Conservation (phyloP, 2,113 vertebrate species). For the Heloderma charlesbogerti region DNA sequence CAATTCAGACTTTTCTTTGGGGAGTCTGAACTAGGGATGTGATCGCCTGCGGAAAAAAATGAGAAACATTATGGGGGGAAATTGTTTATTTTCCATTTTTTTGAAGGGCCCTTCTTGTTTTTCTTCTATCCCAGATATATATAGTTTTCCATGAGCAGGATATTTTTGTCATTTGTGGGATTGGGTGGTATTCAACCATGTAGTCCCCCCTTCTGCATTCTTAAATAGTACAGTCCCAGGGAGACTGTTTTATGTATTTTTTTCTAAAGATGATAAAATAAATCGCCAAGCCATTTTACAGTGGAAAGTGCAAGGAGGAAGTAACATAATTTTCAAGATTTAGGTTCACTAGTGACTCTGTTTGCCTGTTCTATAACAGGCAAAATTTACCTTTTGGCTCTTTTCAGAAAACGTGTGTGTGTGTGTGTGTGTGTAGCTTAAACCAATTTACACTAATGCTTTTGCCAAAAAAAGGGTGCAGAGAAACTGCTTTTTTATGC, state of each 20-base stretch:
- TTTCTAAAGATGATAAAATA: background rate
- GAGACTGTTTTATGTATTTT: background rate
- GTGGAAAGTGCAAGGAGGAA: background rate
- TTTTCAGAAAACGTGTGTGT: slow-evolving; percentile 20
- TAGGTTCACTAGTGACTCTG: background rate
- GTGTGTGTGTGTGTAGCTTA: slow-evolving; percentile 33
- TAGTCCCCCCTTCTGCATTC: background rate
- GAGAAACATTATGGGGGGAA: too few relatives aligned
- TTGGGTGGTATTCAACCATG: background rate
- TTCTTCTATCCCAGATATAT: background rate
- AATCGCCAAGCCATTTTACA: background rate
- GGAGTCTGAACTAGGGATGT: background rate
- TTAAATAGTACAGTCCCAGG: background rate
- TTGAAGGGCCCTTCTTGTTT: background rate
- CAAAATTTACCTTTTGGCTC: slow-evolving; percentile 48
- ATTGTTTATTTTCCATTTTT: too few relatives aligned
- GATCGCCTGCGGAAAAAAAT: too few relatives aligned
- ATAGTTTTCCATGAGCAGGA: background rate
- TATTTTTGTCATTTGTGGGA: background rate
- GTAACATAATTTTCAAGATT: background rate
- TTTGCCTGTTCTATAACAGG: background rate
- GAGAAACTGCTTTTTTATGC: background rate
- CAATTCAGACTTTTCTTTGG: background rate
- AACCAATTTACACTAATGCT: slow-evolving; percentile 39
- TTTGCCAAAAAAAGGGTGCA: slow-evolving; percentile 49